Evolutionary conservation across 2,888 invertebrate genomes (phyloP).

Genomic region (Trichacis sp.): DNA sequence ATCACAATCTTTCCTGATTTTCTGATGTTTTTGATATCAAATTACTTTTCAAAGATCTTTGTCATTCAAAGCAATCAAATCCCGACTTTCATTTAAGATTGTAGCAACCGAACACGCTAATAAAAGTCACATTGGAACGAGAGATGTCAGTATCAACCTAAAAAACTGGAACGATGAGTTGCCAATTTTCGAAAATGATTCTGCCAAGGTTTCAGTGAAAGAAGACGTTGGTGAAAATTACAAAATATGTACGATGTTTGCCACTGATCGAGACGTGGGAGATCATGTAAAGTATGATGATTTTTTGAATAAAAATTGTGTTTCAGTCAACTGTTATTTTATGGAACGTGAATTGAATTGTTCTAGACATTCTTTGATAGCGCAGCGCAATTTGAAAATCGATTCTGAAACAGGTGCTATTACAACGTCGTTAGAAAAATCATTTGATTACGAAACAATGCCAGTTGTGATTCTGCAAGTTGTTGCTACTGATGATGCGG

Average conservation of each 20-base stretch:
- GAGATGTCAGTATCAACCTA: slow-evolving; percentile 71
- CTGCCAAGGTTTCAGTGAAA: slow-evolving; percentile 67
- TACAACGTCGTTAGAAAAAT: slow-evolving; percentile 70
- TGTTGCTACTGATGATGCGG: slow-evolving; percentile 62
- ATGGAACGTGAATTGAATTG: too few species aligned
- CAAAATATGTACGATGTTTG: slow-evolving; percentile 71
- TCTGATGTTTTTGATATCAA: not conserved
- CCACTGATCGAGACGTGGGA: slow-evolving; percentile 75
- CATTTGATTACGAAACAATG: slow-evolving; percentile 76
- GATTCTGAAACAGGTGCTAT: slow-evolving; percentile 73
- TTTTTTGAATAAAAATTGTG: not conserved
- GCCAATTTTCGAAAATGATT: slow-evolving; percentile 72
- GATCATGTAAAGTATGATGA: slow-evolving; percentile 73
- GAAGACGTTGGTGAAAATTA: slow-evolving; percentile 73
- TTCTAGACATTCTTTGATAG: slow-evolving; percentile 71
- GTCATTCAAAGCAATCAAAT: too few species aligned
- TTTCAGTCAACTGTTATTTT: too few species aligned
- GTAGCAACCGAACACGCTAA: slow-evolving; percentile 58
- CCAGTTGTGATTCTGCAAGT: slow-evolving; percentile 71
- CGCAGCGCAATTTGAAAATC: slow-evolving; percentile 71
- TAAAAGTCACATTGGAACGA: slow-evolving; percentile 62
- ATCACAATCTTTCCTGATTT: too few species aligned
- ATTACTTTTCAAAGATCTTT: too few species aligned
- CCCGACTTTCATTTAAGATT: slow-evolving; percentile 54
- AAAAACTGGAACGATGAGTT: slow-evolving; percentile 80